Conservation (phyloP, 2,113 vertebrate species). For the Chaetodon auriga region DNA sequence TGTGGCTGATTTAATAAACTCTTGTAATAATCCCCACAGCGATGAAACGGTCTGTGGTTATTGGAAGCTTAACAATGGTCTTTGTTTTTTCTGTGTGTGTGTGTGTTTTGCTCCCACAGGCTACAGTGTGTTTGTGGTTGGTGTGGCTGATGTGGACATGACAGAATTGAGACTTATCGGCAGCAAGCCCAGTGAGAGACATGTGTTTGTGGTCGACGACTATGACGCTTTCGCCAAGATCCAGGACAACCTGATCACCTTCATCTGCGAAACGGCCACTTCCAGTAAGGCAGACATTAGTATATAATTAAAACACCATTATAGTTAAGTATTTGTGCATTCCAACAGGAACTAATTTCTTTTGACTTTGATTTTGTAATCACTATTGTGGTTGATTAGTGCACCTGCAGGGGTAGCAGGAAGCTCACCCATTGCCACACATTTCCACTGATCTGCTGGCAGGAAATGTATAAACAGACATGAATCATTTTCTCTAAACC, state of each 20-base stretch:
- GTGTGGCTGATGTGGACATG: conserved; percentile 95
- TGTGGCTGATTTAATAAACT: conserved; percentile 43
- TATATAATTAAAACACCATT: not conserved
- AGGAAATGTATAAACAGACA: conserved; percentile 21
- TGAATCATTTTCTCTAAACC: conserved; percentile 27
- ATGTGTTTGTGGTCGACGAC: conserved; percentile 96
- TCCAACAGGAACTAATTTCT: not conserved
- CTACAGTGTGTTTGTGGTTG: conserved; percentile 97
- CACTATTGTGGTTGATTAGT: not conserved
- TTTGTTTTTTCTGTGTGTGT: conserved; percentile 31
- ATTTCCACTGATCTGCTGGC: conserved; percentile 15
- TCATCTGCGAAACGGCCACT: conserved; percentile 98
- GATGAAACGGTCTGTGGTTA: conserved; percentile 13
- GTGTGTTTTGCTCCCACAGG: conserved; percentile 80
- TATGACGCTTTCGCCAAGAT: conserved; percentile 98
- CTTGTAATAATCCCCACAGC: not conserved
- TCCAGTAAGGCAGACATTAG: conserved; percentile 86
- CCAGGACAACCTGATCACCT: conserved; percentile 97
- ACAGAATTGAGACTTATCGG: conserved; percentile 92
- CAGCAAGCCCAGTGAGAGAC: conserved; percentile 97
- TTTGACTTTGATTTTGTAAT: not conserved
- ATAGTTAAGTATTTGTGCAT: not conserved
- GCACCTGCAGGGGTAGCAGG: conserved; percentile 16
- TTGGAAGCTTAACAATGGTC: conserved; percentile 43
- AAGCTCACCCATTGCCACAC: not conserved